phyloP scores from a whole-genome alignment of 2,113 vertebrate species.

The Malurus alboscapulatus region DNA sequence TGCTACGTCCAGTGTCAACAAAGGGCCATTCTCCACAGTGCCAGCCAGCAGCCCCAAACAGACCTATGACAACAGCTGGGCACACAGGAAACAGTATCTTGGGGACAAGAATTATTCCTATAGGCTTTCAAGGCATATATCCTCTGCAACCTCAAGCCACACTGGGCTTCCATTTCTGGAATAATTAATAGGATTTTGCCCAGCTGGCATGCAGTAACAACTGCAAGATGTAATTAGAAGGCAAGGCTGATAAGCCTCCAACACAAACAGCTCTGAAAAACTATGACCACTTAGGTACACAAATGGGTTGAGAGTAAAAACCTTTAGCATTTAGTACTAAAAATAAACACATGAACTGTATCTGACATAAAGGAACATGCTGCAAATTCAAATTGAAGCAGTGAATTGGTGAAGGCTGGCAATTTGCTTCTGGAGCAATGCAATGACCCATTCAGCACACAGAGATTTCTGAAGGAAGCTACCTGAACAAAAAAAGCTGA shows the following conservation, averaged over 20 bases:
- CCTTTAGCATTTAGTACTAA: not conserved
- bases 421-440: not conserved
- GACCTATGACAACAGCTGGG: not conserved
- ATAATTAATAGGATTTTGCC: not conserved
- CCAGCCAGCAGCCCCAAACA: not conserved
- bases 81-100: not conserved
- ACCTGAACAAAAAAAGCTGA: not conserved
- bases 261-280: not conserved
- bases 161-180: not conserved
- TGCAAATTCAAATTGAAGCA: not conserved
- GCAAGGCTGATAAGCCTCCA: not conserved
- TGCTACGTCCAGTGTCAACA: not conserved
- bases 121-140: not conserved
- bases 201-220: not conserved
- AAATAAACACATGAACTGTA: not conserved
- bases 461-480: not conserved
- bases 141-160: not conserved
- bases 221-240: not conserved
- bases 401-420: not conserved
- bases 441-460: not conserved
- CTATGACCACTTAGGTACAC: not conserved
- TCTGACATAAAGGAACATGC: not conserved
- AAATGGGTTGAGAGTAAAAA: not conserved
- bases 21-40: not conserved
- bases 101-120: not conserved